Conservation (phyloP, 1,140 invertebrate genomes). For the Drosophila murphyi region DNA sequence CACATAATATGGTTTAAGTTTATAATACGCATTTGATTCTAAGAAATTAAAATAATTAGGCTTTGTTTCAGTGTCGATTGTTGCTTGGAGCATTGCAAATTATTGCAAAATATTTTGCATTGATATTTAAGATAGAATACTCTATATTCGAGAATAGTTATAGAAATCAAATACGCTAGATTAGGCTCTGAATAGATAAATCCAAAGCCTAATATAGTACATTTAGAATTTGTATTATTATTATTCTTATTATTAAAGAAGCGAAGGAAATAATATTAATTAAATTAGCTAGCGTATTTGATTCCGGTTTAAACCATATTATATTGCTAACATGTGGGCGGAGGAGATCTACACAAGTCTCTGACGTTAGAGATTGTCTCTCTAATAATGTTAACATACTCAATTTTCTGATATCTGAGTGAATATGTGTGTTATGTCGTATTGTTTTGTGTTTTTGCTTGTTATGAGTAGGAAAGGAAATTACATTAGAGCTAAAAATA, state of each 20-base stretch:
- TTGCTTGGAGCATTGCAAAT: slow-evolving; percentile 53
- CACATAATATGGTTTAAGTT: slow-evolving; percentile 82
- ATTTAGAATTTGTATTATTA: slow-evolving; percentile 5
- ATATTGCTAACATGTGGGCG: slow-evolving; percentile 71
- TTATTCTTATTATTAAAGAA: neutral
- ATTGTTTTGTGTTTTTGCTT: slow-evolving; percentile 11
- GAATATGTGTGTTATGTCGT: slow-evolving; percentile 4
- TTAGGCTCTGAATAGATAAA: slow-evolving; percentile 55
- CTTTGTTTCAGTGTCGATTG: slow-evolving; percentile 42
- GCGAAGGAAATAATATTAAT: slow-evolving; percentile 49
- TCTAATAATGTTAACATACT: slow-evolving; percentile 36
- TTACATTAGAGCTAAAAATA: slow-evolving; percentile 60
- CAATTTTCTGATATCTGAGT: slow-evolving; percentile 29
- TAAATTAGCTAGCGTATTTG: slow-evolving; percentile 75
- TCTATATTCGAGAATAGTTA: slow-evolving; percentile 42
- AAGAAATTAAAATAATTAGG: slow-evolving; percentile 75
- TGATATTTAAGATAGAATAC: slow-evolving; percentile 6
- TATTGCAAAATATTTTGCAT: slow-evolving; percentile 14
- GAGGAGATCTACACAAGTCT: slow-evolving; percentile 72
- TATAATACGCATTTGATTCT: slow-evolving; percentile 76
- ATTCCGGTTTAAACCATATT: slow-evolving; percentile 81
- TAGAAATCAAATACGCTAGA: slow-evolving; percentile 75
- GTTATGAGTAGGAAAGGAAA: slow-evolving; percentile 57
- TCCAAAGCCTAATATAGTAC: slow-evolving; percentile 60
- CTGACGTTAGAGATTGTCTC: slow-evolving; percentile 33